These are phyloP conservation scores for Rosalia funebris DNA, from an alignment of 2,888 invertebrate species.

Conservation along the genomic window DNA sequence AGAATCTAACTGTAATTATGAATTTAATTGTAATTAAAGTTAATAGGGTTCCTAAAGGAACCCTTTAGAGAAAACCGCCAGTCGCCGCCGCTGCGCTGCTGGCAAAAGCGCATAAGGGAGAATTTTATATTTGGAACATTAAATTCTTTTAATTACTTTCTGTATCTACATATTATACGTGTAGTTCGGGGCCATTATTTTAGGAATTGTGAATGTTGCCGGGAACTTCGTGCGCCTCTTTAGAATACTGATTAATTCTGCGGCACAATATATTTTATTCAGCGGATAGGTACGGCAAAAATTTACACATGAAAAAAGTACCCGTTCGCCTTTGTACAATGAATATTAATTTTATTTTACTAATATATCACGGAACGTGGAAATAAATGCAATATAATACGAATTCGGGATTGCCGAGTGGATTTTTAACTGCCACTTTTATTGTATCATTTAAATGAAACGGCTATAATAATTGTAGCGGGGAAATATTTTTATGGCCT, in stretches of 20 bases:
- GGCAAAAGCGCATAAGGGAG: constrained; percentile 50
- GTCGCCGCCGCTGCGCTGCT: constrained; percentile 28
- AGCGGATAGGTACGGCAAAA: constrained; percentile 47
- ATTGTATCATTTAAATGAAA: constrained; percentile 12
- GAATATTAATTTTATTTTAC: constrained; percentile 52
- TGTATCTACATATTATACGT: constrained; percentile 63
- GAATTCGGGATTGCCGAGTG: constrained; percentile 4
- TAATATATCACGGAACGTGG: constrained; percentile 32
- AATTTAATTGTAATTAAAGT: too few species aligned
- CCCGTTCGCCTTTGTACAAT: constrained; percentile 51
- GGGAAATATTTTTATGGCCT: background rate
- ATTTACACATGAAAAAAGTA: constrained; percentile 53
- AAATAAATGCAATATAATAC: constrained; percentile 10
- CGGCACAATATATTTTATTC: constrained; percentile 58
- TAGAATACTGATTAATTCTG: constrained; percentile 61
- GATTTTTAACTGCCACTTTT: constrained; percentile 14
- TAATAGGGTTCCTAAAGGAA: too few species aligned
- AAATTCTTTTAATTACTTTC: constrained; percentile 64
- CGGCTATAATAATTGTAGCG: background rate
- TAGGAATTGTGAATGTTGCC: constrained; percentile 53
- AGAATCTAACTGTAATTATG: too few species aligned
- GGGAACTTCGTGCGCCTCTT: constrained; percentile 53
- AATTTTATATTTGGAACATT: constrained; percentile 64
- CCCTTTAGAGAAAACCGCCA: background rate
- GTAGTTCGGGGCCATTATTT: constrained; percentile 62